These are phyloP conservation scores for Drosophila elegans DNA, from an alignment of 1,140 invertebrate genomes.

Conservation along the genomic window DNA sequence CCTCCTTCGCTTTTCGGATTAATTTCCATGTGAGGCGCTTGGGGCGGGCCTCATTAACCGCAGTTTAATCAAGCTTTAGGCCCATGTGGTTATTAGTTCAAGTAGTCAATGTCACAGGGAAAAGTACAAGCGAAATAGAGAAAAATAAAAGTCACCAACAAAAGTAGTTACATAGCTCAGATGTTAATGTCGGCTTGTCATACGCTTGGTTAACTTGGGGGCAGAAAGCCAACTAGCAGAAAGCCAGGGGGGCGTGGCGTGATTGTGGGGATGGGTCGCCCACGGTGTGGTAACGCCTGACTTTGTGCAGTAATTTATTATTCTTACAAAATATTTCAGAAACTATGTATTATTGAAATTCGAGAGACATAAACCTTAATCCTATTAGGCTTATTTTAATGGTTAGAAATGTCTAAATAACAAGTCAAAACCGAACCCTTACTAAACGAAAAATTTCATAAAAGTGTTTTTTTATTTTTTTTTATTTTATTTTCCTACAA, in stretches of 20 bases:
- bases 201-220: slow-evolving; percentile 58
- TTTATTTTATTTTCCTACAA: neutral
- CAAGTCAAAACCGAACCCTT: too few species aligned
- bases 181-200: slow-evolving; percentile 38
- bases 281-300: slow-evolving; percentile 1
- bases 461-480: neutral
- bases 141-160: slow-evolving; percentile 3
- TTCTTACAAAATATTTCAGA: neutral
- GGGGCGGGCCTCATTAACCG: slow-evolving; percentile 73
- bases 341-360: too few species aligned
- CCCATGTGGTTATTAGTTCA: slow-evolving; percentile 77
- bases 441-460: neutral
- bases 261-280: slow-evolving; percentile 30
- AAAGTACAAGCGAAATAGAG: slow-evolving; percentile 15
- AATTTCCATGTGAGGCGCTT: slow-evolving; percentile 20
- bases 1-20: slow-evolving; percentile 7
- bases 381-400: too few species aligned
- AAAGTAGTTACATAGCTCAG: slow-evolving; percentile 7
- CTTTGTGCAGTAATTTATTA: neutral
- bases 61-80: slow-evolving; percentile 77
- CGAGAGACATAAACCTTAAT: too few species aligned
- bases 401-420: too few species aligned
- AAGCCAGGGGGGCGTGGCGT: slow-evolving; percentile 17
- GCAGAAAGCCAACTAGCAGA: slow-evolving; percentile 5
- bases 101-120: slow-evolving; percentile 50